Evolutionary conservation across 2,113 vertebrate genomes (phyloP), one percentile per base, ranked within the genome.

Genomic region (Recurvirostra avosetta): DNA sequence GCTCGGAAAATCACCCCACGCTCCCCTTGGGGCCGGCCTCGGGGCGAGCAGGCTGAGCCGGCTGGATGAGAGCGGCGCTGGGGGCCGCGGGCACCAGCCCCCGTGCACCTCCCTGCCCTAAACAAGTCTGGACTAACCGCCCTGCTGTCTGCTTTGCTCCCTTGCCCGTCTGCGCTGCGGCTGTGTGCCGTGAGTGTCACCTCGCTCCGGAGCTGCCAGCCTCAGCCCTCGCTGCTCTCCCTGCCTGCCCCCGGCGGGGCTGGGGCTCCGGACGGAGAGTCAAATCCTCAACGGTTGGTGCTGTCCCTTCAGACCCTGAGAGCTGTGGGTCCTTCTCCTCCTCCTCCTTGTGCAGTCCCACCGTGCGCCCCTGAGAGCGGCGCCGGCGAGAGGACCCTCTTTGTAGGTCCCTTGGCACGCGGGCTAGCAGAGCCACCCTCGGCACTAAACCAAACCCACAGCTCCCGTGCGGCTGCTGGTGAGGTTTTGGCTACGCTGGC

Each of bases 191-290:
- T 5, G 25, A 61, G 41, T 20, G 34, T 25, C 12, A 2, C 26
- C 49, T 8, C 1, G 3, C 27, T 15, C 1, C 0, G 2, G 32
- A 11, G 27, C 38, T 18, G 27, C 34, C 36, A 12, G 15, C 43
- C 45, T n/a, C 68, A 61, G 83, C 36, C 66, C 71, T 45, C 13
- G 13, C 34, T 23, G 58, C 58, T 59, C 58, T 59, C 34, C 21
- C 5, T 8, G 32, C 56, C 56, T 59, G 56, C 34, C 56, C 34
- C 12, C 4, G 12, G 32, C 47, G 11, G 47, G 47, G 47, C 47
- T 49, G 47, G 47, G 21, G 47, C 20, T 49, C 47, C 10, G 47
- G 47, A 49, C 10, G 11, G 49, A 50, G 22, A 50, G 49, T 50
- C 49, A 50, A 50, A 50, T 25, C 49, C 49, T 25, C 11, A 50